Base-by-base conservation (phyloP, 2,888 invertebrate genomes). In the Subacronicta megacephala region DNA sequence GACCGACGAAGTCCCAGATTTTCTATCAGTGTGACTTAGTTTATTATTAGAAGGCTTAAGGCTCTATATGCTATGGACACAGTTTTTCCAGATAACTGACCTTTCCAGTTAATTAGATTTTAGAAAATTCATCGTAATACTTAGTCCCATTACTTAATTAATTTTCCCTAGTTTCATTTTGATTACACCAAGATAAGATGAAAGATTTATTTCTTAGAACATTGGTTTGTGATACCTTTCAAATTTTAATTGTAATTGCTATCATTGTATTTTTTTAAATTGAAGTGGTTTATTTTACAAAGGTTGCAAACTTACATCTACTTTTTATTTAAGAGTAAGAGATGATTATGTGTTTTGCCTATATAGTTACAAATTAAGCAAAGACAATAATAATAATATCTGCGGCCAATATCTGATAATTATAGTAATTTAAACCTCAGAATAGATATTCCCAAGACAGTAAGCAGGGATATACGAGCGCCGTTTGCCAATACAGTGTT, bases 101-200 rank as follows among this genome's bases (percentile, higher is more conserved):
- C 60, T 54, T 73, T 69, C 56, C 74, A 54, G 17, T 60, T 60
- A 73, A 70, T 73, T 73, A 63, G 33, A 37, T 73, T 63, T 60
- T 57, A 60, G 59, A 54, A 63, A 55, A 66, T 56, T 68, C 52
- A 55, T 53, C 55, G 53, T 50, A 53, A 56, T 63, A 59, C 45
- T 66, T 43, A 37, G 50, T 55, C 16, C 31, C 37, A 52, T 72
- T 63, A 47, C 53, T 7, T 23, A 31, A n/a, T 63, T 57, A 70
- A 64, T 64, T 63, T 63, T 52, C 51, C 18, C 7, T 26, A 64
- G n/a, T 64, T 58, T 49, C 7, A 16, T 49, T 45, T 3, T 49
- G 12, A 49, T 57, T 46, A 20, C 35, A 41, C 37, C 40, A 10
- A 18, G 29, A 15, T 12, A 12, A n/a, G 18, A 26, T 40, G 6